Evolutionary conservation across 2,797 vertebrate genomes (phyloP), one percentile per base, ranked within the genome.

Genomic region (Triplophysa bombifrons): DNA sequence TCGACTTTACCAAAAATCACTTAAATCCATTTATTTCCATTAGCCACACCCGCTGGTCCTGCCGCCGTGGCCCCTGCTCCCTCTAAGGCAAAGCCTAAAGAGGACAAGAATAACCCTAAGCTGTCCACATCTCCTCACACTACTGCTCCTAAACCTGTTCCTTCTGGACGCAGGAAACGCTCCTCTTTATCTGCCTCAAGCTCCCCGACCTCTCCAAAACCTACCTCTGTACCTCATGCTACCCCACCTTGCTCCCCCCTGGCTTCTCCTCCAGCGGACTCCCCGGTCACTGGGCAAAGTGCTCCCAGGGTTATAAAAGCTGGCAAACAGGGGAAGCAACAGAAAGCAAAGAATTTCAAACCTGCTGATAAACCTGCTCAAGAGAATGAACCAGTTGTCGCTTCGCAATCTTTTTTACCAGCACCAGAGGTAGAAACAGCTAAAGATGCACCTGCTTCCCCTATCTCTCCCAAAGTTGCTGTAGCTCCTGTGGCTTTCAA

Each of bases 191-290:
- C 93, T 86, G 86, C 90, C 80, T 89, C 90, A n/a, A 86, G 92
- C 4, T 94, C 93, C 77, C 92, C 94, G 53, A 89, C 90, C 17
- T 94, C 93, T 60, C 92, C 93, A 60, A 94, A 94, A 85, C 89
- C 86, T 61, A 86, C 91, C 72, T 78, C 92, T 20, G 87, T 58
- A 85, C 13, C 87, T 87, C 77, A 85, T 88, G 20, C 89, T 87
- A 22, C 72, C 76, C 78, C 68, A 64, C 78, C 71, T 48, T 86
- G 76, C 0, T 86, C 88, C 75, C 93, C 94, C 13, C 80, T 93
- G 71, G 92, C 88, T 65, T 73, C 88, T 61, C 82, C 91, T 65
- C 66, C 58, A 75, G 82, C 76, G 74, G 53, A n/a, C 25, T 64
- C 83, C 46, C 51, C 70, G 67, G 81, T 80, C 82, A 64, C 87